Percentiles rank a stretch among this genome's conserved stretches.
Evolutionary conservation across 2,797 vertebrate species (phyloP).

Genomic region (Melanotaenia parkinsoni): DNA sequence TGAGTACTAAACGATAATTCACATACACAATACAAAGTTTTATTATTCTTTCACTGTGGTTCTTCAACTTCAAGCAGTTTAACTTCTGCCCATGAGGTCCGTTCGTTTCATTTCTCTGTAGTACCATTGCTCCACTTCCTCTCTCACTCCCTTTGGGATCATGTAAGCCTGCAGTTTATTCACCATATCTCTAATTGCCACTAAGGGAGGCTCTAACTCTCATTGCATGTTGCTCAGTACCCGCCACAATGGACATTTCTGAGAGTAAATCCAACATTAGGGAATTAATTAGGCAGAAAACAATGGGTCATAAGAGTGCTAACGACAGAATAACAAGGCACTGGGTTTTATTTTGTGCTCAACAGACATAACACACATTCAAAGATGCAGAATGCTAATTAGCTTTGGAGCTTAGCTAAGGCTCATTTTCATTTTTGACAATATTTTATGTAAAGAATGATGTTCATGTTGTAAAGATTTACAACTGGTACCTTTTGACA

Average conservation of each 20-base stretch:
- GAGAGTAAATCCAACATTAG: slow-evolving; percentile 82
- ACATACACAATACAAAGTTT: slow-evolving; percentile 20
- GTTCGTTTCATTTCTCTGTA: slow-evolving; percentile 40
- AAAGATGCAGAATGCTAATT: slow-evolving; percentile 68
- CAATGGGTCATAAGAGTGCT: slow-evolving; percentile 81
- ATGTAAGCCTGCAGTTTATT: slow-evolving; percentile 59
- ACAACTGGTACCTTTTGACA: background rate
- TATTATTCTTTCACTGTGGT: slow-evolving; percentile 14
- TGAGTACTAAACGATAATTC: slow-evolving; percentile 7
- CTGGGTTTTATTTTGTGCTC: slow-evolving; percentile 69
- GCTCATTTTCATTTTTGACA: slow-evolving; percentile 45
- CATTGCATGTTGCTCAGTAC: slow-evolving; percentile 58
- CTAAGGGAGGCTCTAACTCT: slow-evolving; percentile 67
- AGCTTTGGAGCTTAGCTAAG: slow-evolving; percentile 57
- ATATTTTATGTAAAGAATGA: slow-evolving; percentile 24
- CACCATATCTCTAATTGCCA: slow-evolving; percentile 77
- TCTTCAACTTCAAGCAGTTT: slow-evolving; percentile 35
- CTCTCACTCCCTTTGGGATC: slow-evolving; percentile 59
- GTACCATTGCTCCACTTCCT: slow-evolving; percentile 44
- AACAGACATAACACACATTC: slow-evolving; percentile 55
- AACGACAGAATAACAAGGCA: slow-evolving; percentile 82
- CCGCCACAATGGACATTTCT: slow-evolving; percentile 71
- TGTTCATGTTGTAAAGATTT: slow-evolving; percentile 27
- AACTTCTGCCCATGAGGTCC: slow-evolving; percentile 29
- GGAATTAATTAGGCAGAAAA: slow-evolving; percentile 85